These are phyloP conservation scores for Pangasius sanitwongsei DNA, from an alignment of 2,797 vertebrate genomes.

Conservation along the genomic window DNA sequence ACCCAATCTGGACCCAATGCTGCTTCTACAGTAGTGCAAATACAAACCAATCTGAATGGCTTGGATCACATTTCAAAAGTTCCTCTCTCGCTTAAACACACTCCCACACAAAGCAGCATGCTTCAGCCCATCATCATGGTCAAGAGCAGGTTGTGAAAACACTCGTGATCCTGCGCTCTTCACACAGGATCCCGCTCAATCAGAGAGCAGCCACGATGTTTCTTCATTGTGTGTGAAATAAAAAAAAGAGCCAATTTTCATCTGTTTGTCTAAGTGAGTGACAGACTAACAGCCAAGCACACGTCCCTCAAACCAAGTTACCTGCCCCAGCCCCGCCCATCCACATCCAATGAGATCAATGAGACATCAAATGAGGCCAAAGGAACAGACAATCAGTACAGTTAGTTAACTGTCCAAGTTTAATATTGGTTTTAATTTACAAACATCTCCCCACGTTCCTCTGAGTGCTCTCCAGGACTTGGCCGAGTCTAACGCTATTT, in stretches of 20 bases:
- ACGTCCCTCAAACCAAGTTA: not conserved
- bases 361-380: slow-evolving; percentile 64
- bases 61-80: slow-evolving; percentile 30
- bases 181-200: not conserved
- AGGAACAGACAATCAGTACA: slow-evolving; percentile 72
- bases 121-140: slow-evolving; percentile 33
- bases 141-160: slow-evolving; percentile 48
- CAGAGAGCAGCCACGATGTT: not conserved
- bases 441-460: slow-evolving; percentile 66
- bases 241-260: not conserved
- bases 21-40: slow-evolving; percentile 17
- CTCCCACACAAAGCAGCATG: slow-evolving; percentile 33
- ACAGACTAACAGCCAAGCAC: not conserved
- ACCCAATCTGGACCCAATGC: not conserved
- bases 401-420: slow-evolving; percentile 64
- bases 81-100: slow-evolving; percentile 27
- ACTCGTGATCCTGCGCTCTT: slow-evolving; percentile 4
- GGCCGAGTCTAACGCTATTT: slow-evolving; percentile 49
- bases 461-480: slow-evolving; percentile 50
- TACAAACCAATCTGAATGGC: not conserved
- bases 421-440: slow-evolving; percentile 74
- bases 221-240: not conserved
- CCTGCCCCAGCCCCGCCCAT: not conserved
- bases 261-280: not conserved
- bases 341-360: slow-evolving; percentile 59